These are phyloP conservation scores for Drosophila pandora DNA, from an alignment of 1,140 invertebrate genomes.

Conservation along the genomic window DNA sequence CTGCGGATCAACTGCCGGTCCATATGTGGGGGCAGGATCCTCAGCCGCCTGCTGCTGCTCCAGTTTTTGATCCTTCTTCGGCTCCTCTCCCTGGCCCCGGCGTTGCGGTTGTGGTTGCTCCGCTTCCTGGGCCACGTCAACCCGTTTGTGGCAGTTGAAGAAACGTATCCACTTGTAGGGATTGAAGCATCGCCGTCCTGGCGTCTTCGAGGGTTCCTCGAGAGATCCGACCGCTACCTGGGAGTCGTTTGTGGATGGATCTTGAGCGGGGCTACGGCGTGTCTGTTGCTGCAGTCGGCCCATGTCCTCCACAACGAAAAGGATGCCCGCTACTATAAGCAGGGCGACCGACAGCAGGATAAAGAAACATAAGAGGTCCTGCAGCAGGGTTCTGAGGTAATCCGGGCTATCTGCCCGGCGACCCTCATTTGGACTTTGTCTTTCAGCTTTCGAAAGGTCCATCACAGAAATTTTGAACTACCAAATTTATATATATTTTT, in stretches of 20 bases:
- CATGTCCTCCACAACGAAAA: constrained; percentile 33
- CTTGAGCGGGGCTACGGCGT: not conserved
- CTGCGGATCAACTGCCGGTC: not conserved
- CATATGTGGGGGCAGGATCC: constrained; percentile 1
- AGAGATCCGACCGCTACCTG: not conserved
- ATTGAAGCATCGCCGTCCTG: not conserved
- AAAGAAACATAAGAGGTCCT: constrained; percentile 50
- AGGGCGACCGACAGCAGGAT: constrained; percentile 36
- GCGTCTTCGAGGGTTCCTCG: not conserved
- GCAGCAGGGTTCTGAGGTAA: constrained; percentile 21
- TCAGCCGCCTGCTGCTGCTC: not conserved
- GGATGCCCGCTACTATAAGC: constrained; percentile 31
- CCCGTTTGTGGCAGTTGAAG: constrained; percentile 5
- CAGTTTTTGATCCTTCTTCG: not conserved
- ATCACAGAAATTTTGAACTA: constrained; percentile 15
- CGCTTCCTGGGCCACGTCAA: not conserved
- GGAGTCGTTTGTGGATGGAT: not conserved
- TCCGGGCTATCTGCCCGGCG: not conserved
- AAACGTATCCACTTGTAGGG: constrained; percentile 14
- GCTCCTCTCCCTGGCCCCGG: not conserved
- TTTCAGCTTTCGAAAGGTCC: constrained; percentile 38
- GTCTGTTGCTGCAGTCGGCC: not conserved
- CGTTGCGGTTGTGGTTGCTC: not conserved
- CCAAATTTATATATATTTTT: not conserved
- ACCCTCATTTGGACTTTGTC: constrained; percentile 7